These are phyloP conservation scores for Clarias macrocephalus DNA, from an alignment of 2,113 vertebrate genomes.

Conservation along the genomic window DNA sequence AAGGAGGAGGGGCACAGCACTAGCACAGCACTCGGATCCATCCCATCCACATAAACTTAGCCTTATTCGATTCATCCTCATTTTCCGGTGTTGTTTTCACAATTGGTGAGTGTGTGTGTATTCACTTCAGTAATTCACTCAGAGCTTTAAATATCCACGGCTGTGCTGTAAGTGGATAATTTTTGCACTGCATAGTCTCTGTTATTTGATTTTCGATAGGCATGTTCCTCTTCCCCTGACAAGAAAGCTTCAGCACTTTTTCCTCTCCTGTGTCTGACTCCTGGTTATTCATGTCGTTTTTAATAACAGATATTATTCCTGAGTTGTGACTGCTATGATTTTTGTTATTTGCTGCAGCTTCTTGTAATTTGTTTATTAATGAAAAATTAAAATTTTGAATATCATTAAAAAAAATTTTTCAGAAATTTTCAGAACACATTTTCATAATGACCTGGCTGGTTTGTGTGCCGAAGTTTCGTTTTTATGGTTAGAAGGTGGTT, in stretches of 20 bases:
- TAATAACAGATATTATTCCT: conserved; percentile 45
- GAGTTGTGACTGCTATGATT: conserved; percentile 42
- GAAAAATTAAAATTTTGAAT: too few relatives aligned
- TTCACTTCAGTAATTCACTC: conserved; percentile 13
- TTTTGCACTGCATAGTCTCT: conserved; percentile 3
- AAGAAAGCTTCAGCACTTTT: background rate
- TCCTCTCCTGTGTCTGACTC: background rate
- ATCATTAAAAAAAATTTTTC: too few relatives aligned
- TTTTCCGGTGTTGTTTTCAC: conserved; percentile 44
- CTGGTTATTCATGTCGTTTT: conserved; percentile 52
- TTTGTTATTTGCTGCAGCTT: conserved; percentile 51
- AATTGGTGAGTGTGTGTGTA: background rate
- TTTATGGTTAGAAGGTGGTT: conserved; percentile 57
- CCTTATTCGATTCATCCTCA: conserved; percentile 54
- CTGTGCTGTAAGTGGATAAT: conserved; percentile 11
- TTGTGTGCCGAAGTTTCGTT: background rate
- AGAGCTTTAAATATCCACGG: conserved; percentile 3
- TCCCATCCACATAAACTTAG: conserved; percentile 42
- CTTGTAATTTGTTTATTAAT: conserved; percentile 37
- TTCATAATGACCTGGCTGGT: background rate
- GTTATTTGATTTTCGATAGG: conserved; percentile 28
- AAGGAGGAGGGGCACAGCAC: conserved; percentile 62
- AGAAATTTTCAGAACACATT: background rate
- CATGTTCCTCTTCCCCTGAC: background rate
- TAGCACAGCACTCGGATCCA: conserved; percentile 44